A percentile compares a stretch with the other conserved stretches of the same genome.
phyloP scores from a whole-genome alignment of 1,140 invertebrate species.

The Cydia amplana region DNA sequence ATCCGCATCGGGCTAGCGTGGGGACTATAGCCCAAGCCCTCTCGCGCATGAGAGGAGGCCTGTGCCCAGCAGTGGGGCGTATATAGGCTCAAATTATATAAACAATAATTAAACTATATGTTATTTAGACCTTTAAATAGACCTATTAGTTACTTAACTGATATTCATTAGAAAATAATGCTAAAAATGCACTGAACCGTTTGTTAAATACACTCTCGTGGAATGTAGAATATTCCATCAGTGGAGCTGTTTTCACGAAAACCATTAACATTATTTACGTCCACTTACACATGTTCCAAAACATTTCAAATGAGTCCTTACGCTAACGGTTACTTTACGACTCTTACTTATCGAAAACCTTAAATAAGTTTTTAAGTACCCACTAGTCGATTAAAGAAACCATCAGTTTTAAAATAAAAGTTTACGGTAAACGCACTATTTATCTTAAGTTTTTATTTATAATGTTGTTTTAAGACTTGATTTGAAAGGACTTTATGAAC shows the following conservation, averaged over 20 bases:
- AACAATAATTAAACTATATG: too few relatives aligned
- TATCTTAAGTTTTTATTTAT: conserved; percentile 64
- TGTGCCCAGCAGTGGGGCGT: too few relatives aligned
- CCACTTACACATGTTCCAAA: conserved; percentile 20
- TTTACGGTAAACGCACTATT: conserved; percentile 50
- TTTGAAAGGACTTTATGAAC: conserved; percentile 60
- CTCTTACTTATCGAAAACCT: conserved; percentile 39
- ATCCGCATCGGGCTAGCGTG: too few relatives aligned
- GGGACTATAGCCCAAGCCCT: too few relatives aligned
- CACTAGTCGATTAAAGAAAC: conserved; percentile 61
- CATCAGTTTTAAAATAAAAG: conserved; percentile 55
- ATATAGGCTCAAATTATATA: too few relatives aligned
- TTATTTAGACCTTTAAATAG: too few relatives aligned
- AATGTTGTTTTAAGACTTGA: conserved; percentile 61
- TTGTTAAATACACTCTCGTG: not conserved
- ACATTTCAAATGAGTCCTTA: conserved; percentile 26
- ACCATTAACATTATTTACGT: conserved; percentile 31
- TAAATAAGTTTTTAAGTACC: conserved; percentile 60
- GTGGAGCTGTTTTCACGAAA: conserved; percentile 9
- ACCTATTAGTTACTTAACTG: too few relatives aligned
- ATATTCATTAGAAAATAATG: not conserved
- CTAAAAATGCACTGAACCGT: not conserved
- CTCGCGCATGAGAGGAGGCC: too few relatives aligned
- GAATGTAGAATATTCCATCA: conserved; percentile 18
- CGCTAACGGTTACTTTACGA: conserved; percentile 47